Conservation (phyloP, 2,888 invertebrate species). For the Neelides folsomi region DNA sequence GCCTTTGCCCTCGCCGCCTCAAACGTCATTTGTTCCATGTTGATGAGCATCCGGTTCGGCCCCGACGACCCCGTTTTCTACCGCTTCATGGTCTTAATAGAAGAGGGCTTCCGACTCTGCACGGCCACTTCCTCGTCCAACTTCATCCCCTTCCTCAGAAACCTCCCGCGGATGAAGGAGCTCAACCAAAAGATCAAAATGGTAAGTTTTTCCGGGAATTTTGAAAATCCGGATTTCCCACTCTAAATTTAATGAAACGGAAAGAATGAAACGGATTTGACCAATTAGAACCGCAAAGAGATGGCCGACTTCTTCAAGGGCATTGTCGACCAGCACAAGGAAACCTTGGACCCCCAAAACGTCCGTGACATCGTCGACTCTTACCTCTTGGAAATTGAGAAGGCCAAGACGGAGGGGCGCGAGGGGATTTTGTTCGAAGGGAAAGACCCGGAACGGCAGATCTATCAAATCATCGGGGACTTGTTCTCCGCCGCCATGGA, state of each 20-base stretch:
- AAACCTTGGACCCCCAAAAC: conserved; percentile 58
- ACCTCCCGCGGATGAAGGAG: conserved; percentile 40
- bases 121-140: conserved; percentile 69
- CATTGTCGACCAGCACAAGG: conserved; percentile 66
- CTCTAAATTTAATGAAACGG: too few species aligned
- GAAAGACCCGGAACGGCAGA: conserved; percentile 69
- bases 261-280: too few species aligned
- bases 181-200: conserved; percentile 29
- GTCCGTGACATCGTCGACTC: conserved; percentile 73
- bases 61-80: conserved; percentile 62
- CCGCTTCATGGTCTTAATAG: conserved; percentile 69
- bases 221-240: too few species aligned
- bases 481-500: conserved; percentile 87
- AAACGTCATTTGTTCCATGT: conserved; percentile 78
- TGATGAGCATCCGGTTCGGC: conserved; percentile 76
- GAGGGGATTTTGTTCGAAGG: conserved; percentile 65
- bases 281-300: conserved; percentile 56
- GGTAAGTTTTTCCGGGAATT: too few species aligned
- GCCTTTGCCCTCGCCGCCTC: conserved; percentile 67
- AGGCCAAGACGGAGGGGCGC: conserved; percentile 62
- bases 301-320: conserved; percentile 74
- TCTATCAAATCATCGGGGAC: conserved; percentile 81
- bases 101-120: conserved; percentile 79
- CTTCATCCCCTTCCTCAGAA: conserved; percentile 64
- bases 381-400: conserved; percentile 70